Conservation (phyloP, 2,888 invertebrate genomes). For the Dinocampus coccinellae region DNA sequence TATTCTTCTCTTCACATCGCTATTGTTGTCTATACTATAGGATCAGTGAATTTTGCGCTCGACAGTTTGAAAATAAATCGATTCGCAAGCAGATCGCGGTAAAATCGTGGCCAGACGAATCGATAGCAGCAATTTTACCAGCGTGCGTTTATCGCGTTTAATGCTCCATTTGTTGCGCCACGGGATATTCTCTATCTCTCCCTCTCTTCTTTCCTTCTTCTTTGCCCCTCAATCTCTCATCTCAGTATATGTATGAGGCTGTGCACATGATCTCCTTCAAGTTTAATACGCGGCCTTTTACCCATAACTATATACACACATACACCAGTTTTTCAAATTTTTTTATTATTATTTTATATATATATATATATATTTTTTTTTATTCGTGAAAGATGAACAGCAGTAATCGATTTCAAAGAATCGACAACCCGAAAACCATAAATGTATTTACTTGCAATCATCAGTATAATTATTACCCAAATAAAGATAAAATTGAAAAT, state of each 20-base stretch:
- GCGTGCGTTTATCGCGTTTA: slow-evolving; percentile 53
- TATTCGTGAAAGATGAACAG: background rate
- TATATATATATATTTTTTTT: background rate
- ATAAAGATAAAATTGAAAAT: background rate
- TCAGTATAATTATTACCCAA: background rate
- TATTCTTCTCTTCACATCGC: no score
- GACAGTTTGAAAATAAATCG: slow-evolving; percentile 44
- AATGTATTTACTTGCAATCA: slow-evolving; percentile 5
- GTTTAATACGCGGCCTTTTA: background rate
- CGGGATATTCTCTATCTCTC: slow-evolving; percentile 39
- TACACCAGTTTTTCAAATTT: background rate
- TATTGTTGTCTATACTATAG: background rate
- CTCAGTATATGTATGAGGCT: slow-evolving; percentile 1
- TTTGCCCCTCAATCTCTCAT: no score
- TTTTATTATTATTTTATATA: background rate
- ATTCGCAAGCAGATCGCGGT: slow-evolving; percentile 39
- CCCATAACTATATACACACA: no score
- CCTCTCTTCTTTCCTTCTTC: slow-evolving; percentile 14
- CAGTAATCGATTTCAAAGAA: slow-evolving; percentile 2
- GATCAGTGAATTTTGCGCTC: background rate
- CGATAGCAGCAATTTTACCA: slow-evolving; percentile 52
- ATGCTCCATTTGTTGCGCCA: slow-evolving; percentile 56
- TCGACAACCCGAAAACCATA: slow-evolving; percentile 8
- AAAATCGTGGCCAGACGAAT: slow-evolving; percentile 49
- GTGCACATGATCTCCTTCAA: slow-evolving; percentile 3